These are phyloP conservation scores for Zaprionus taronus DNA, from an alignment of 1,140 invertebrate species.

Conservation along the genomic window DNA sequence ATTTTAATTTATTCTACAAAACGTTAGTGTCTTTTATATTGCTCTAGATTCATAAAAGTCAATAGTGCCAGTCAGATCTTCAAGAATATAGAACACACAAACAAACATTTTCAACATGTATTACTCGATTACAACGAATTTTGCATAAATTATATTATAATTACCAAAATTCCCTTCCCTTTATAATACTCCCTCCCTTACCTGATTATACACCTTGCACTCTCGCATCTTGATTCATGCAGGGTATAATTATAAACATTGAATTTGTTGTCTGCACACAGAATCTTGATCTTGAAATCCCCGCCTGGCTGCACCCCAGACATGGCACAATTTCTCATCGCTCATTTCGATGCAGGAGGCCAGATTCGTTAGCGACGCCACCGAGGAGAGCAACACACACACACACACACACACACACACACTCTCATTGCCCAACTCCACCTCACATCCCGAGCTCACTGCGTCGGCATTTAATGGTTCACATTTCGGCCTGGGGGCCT, in stretches of 20 bases:
- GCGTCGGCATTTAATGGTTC: slow-evolving; percentile 21
- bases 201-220: not conserved
- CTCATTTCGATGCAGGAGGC: slow-evolving; percentile 74
- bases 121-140: no score
- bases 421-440: not conserved
- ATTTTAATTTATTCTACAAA: no score
- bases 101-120: no score
- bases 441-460: not conserved
- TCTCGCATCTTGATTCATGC: not conserved
- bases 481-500: slow-evolving; percentile 35
- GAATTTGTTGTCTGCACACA: slow-evolving; percentile 47
- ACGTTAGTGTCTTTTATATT: no score
- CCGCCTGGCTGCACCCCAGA: slow-evolving; percentile 41
- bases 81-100: no score
- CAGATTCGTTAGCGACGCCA: slow-evolving; percentile 29
- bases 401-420: no score
- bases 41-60: no score
- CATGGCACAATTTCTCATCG: slow-evolving; percentile 77
- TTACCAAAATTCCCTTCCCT: no score
- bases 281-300: slow-evolving; percentile 70
- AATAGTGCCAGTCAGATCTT: no score
- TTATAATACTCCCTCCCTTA: not conserved
- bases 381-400: no score
- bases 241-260: slow-evolving; percentile 61
- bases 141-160: no score